A percentile compares a stretch with the other conserved stretches of the same genome.
These are phyloP conservation scores for Mobula hypostoma DNA, from an alignment of 2,113 vertebrate genomes.

Conservation along the genomic window DNA sequence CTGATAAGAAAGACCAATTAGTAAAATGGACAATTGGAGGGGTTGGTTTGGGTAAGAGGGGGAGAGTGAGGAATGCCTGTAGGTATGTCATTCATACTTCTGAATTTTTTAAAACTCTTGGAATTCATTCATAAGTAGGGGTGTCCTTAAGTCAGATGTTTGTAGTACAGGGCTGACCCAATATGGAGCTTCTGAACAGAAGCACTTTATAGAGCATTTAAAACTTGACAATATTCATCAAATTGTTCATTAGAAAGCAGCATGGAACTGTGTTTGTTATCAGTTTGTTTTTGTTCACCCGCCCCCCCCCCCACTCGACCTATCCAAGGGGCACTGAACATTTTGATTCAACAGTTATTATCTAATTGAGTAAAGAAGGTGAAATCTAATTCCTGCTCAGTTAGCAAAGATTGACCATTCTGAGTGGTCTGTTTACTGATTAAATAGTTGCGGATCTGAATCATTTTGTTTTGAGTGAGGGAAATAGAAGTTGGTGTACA, in stretches of 20 bases:
- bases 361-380: neutral
- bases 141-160: too few relatives aligned
- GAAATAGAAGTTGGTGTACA: neutral
- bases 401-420: neutral
- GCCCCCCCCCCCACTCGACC: neutral
- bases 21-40: too few relatives aligned
- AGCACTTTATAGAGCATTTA: too few relatives aligned
- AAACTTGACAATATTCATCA: neutral
- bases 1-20: too few relatives aligned
- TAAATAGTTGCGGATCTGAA: neutral
- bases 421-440: neutral
- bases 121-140: too few relatives aligned
- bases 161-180: too few relatives aligned
- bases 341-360: neutral
- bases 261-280: neutral
- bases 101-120: too few relatives aligned
- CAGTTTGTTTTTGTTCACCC: neutral
- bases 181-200: too few relatives aligned
- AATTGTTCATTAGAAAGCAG: neutral
- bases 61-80: too few relatives aligned
- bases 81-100: too few relatives aligned
- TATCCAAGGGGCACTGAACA: neutral
- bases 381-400: neutral
- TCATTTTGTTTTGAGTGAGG: neutral
- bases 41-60: too few relatives aligned